Evolutionary conservation across 2,888 invertebrate genomes (phyloP).

Genomic region (Clepsis dumicolana): DNA sequence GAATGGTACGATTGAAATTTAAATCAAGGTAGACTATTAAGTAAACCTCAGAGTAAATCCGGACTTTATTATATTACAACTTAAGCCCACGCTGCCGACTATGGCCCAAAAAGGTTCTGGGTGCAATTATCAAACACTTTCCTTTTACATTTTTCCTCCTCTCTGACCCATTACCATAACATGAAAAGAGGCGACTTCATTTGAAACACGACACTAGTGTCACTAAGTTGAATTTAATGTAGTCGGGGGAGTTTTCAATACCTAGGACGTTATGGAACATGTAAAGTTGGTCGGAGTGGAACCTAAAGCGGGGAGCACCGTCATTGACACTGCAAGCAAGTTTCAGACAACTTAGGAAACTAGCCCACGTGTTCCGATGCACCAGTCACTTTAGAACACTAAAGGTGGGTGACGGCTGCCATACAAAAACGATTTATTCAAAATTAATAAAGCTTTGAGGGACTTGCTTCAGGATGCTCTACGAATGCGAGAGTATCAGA

Average conservation of each 20-base stretch:
- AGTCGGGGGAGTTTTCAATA: slow-evolving; percentile 27
- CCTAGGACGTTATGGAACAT: slow-evolving; percentile 29
- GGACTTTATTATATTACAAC: slow-evolving; percentile 31
- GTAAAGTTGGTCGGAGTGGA: slow-evolving; percentile 52
- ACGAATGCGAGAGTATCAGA: too few relatives aligned
- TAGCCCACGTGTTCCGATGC: slow-evolving; percentile 46
- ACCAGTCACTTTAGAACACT: slow-evolving; percentile 17
- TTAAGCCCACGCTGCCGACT: slow-evolving; percentile 14
- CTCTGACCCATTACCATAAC: slow-evolving; percentile 16
- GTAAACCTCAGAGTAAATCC: slow-evolving; percentile 8
- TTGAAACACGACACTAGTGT: slow-evolving; percentile 1
- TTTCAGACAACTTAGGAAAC: slow-evolving; percentile 61
- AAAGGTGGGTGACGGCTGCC: not conserved
- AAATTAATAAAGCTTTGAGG: not conserved
- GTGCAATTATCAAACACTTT: slow-evolving; percentile 39
- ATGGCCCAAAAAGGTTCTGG: slow-evolving; percentile 25
- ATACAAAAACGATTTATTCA: not conserved
- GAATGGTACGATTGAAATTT: not conserved
- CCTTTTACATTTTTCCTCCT: slow-evolving; percentile 30
- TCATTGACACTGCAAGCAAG: slow-evolving; percentile 69
- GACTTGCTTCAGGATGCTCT: too few relatives aligned
- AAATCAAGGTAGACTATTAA: not conserved
- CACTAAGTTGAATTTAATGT: slow-evolving; percentile 32
- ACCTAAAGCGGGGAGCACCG: slow-evolving; percentile 57
- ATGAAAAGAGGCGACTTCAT: slow-evolving; percentile 3